These are phyloP conservation scores for Australoheros facetus DNA, from an alignment of 2,797 vertebrate species.

Conservation along the genomic window DNA sequence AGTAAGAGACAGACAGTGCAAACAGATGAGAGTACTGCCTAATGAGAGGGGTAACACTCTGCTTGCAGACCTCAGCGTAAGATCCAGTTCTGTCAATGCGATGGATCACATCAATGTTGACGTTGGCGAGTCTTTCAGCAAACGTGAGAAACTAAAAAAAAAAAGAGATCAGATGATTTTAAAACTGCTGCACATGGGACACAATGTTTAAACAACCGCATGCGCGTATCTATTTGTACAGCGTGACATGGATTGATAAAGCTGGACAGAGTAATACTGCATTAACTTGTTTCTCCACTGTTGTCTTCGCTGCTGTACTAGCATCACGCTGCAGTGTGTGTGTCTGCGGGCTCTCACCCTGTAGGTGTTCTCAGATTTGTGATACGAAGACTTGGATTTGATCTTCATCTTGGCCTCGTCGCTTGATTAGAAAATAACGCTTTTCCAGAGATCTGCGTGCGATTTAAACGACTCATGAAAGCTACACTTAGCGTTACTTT, in stretches of 20 bases:
- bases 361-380: slow-evolving; percentile 92
- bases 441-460: neutral
- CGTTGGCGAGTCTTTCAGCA: slow-evolving; percentile 92
- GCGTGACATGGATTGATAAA: neutral
- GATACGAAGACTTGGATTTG: slow-evolving; percentile 88
- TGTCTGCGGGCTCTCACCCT: slow-evolving; percentile 82
- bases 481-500: neutral
- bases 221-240: no score
- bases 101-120: slow-evolving; percentile 97
- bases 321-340: slow-evolving; percentile 13
- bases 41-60: accelerated
- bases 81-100: slow-evolving; percentile 93
- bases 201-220: no score
- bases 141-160: slow-evolving; percentile 93
- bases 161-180: neutral
- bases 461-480: slow-evolving; percentile 30
- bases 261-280: neutral
- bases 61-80: slow-evolving; percentile 87
- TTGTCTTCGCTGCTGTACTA: neutral
- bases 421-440: neutral
- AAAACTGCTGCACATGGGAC: neutral
- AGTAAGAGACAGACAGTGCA: neutral
- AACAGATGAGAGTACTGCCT: neutral
- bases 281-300: neutral
- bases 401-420: slow-evolving; percentile 85